Evolutionary conservation across 2,113 vertebrate species (phyloP).

Genomic region (Aramus guarauna): DNA sequence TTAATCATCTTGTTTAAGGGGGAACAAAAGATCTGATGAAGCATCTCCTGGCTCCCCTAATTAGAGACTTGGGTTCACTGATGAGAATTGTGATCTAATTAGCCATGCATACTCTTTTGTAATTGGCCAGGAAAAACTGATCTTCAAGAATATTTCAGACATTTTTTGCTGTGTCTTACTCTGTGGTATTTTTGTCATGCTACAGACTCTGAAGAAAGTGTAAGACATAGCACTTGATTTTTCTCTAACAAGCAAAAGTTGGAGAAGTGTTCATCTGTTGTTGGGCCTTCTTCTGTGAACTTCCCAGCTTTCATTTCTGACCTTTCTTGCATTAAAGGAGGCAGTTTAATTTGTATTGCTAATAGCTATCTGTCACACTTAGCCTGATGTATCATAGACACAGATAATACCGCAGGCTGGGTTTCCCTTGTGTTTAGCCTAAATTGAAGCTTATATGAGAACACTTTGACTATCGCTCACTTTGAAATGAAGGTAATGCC

Average conservation of each 20-base stretch:
- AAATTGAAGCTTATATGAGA: not conserved
- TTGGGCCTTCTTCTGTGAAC: not conserved
- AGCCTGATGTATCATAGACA: not conserved
- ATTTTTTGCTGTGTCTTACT: not conserved
- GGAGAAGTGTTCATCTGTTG: not conserved
- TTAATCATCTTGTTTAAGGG: not conserved
- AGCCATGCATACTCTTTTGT: not conserved
- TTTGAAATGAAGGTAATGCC: not conserved
- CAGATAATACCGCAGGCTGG: not conserved
- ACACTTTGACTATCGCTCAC: not conserved
- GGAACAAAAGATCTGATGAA: not conserved
- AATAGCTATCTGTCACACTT: not conserved
- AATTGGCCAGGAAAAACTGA: not conserved
- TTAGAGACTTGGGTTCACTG: not conserved
- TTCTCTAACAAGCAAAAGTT: not conserved
- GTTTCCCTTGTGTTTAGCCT: not conserved
- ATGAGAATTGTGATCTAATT: not conserved
- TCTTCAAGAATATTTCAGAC: not conserved
- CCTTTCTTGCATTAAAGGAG: not conserved
- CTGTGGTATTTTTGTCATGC: not conserved
- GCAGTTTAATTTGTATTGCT: not conserved
- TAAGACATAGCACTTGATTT: not conserved
- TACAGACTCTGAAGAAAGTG: not conserved
- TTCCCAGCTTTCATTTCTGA: not conserved
- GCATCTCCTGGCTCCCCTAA: not conserved